phyloP scores from a whole-genome alignment of 2,797 vertebrate genomes.

The Hemibagrus guttatus region DNA sequence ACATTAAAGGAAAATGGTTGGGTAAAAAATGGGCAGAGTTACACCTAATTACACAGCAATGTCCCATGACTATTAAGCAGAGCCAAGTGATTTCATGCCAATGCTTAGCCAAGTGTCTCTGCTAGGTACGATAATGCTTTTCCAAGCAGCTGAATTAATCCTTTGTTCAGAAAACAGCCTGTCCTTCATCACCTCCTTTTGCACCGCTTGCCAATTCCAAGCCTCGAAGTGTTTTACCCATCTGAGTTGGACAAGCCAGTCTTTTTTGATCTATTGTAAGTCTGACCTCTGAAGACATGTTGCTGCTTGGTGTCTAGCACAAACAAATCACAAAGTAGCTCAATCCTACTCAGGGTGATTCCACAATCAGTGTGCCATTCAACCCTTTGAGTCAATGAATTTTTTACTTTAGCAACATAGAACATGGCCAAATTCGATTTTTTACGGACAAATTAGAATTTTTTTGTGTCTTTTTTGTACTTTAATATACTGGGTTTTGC shows the following conservation, averaged over 20 bases:
- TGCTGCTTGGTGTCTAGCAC: not conserved
- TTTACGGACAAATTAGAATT: too few species aligned
- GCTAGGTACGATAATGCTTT: constrained; percentile 36
- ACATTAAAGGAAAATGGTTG: constrained; percentile 45
- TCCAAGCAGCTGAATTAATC: constrained; percentile 47
- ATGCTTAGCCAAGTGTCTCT: constrained; percentile 39
- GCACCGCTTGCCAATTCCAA: constrained; percentile 12
- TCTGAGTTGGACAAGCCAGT: constrained; percentile 35
- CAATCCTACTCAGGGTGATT: not conserved
- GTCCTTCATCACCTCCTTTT: constrained; percentile 36
- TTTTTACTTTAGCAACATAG: too few species aligned
- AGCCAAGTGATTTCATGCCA: constrained; percentile 54
- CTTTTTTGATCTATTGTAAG: constrained; percentile 46
- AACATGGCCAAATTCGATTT: not conserved
- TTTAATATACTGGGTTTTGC: not conserved
- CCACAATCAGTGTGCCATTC: not conserved
- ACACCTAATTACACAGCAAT: constrained; percentile 51
- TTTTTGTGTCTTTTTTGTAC: not conserved
- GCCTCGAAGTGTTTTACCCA: constrained; percentile 26
- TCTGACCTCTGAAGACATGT: constrained; percentile 22
- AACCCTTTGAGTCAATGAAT: not conserved
- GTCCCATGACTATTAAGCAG: constrained; percentile 48
- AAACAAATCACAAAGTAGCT: not conserved
- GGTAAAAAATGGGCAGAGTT: constrained; percentile 44
- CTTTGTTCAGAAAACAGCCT: constrained; percentile 47